Evolutionary conservation across 1,140 invertebrate genomes (phyloP).

Genomic region (Drosophila seguyi): DNA sequence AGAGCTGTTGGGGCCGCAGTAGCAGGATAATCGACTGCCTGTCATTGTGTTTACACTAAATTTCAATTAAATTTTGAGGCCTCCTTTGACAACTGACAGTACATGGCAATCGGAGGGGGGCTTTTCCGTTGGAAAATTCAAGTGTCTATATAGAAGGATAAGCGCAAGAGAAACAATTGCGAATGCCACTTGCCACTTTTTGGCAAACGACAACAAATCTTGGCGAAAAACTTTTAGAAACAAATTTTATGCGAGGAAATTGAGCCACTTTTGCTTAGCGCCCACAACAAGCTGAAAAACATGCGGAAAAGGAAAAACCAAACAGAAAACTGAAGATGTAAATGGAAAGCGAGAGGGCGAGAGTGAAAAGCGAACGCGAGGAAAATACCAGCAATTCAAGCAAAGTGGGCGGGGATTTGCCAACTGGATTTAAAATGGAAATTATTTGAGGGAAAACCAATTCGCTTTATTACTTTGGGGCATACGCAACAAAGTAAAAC

Average conservation of each 20-base stretch:
- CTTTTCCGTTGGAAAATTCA: conserved; percentile 14
- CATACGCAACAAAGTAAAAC: conserved; percentile 80
- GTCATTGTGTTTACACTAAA: conserved; percentile 83
- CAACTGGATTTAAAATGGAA: conserved; percentile 83
- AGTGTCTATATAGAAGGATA: conserved; percentile 27
- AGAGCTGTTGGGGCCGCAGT: conserved; percentile 15
- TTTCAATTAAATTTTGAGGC: conserved; percentile 81
- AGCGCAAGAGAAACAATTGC: conserved; percentile 62
- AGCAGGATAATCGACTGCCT: conserved; percentile 76
- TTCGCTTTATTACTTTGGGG: conserved; percentile 83
- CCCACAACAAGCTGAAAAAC: conserved; percentile 34
- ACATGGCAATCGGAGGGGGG: background rate
- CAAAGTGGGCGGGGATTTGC: conserved; percentile 66
- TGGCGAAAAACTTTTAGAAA: conserved; percentile 72
- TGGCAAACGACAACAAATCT: conserved; percentile 67
- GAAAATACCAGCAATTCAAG: conserved; percentile 36
- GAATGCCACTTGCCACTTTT: conserved; percentile 58
- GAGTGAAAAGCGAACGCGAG: background rate
- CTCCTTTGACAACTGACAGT: conserved; percentile 71
- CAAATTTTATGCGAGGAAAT: conserved; percentile 76
- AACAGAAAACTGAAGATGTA: conserved; percentile 20
- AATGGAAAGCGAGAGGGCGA: conserved; percentile 9
- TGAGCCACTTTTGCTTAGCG: conserved; percentile 73
- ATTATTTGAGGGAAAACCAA: conserved; percentile 80
- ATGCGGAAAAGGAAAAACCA: conserved; percentile 17